Evolutionary conservation across 2,797 vertebrate species (phyloP).

Genomic region (Sebastes diaconus): DNA sequence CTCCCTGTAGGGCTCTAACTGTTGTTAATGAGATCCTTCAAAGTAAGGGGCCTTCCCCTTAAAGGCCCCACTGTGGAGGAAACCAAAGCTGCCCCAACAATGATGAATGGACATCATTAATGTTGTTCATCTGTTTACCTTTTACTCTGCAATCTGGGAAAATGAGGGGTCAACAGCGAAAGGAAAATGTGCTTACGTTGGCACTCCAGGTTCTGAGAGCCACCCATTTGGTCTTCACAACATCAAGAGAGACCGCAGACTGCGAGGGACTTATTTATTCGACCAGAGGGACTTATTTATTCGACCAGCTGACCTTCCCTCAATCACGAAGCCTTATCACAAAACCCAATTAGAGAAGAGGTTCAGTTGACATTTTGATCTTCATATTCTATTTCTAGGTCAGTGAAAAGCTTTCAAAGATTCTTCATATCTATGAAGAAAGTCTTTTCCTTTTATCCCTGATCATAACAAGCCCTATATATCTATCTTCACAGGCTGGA

Average conservation of each 20-base stretch:
- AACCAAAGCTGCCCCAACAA: slow-evolving; percentile 69
- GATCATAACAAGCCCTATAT: background rate
- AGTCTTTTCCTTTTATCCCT: background rate
- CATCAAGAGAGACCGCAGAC: slow-evolving; percentile 49
- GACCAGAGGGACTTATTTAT: slow-evolving; percentile 3
- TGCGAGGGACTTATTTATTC: slow-evolving; percentile 3
- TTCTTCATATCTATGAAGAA: background rate
- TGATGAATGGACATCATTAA: slow-evolving; percentile 85
- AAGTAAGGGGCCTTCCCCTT: slow-evolving; percentile 60
- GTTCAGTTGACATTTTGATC: slow-evolving; percentile 13
- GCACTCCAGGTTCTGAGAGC: slow-evolving; percentile 62
- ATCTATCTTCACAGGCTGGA: background rate
- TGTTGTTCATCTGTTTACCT: slow-evolving; percentile 82
- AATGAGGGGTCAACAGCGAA: slow-evolving; percentile 75
- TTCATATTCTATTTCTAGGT: slow-evolving; percentile 1
- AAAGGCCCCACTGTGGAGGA: slow-evolving; percentile 70
- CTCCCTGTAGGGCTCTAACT: slow-evolving; percentile 47
- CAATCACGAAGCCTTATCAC: slow-evolving; percentile 6
- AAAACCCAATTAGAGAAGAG: slow-evolving; percentile 12
- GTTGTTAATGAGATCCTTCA: slow-evolving; percentile 70
- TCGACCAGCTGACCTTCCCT: slow-evolving; percentile 8
- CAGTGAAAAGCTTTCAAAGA: background rate
- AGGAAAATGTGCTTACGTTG: slow-evolving; percentile 70
- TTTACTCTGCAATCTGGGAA: slow-evolving; percentile 76
- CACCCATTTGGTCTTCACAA: slow-evolving; percentile 54